phyloP scores from a whole-genome alignment of 2,113 vertebrate genomes.

The Athene noctua region DNA sequence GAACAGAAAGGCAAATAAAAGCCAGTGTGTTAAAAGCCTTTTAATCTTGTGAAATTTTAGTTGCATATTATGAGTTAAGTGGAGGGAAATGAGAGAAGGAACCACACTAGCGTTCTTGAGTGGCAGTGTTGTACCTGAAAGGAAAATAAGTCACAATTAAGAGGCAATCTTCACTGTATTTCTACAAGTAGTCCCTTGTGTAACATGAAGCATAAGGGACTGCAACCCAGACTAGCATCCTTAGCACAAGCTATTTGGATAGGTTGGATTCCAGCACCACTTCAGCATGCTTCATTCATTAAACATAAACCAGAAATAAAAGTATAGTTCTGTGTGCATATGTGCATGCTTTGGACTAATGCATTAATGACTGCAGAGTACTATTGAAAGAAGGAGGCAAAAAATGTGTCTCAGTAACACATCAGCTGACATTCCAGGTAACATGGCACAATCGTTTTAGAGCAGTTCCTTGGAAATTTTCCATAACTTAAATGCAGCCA shows the following conservation, averaged over 20 bases:
- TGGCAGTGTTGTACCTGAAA: neutral
- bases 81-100: neutral
- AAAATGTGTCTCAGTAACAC: fast-evolving
- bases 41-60: neutral
- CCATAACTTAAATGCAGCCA: fast-evolving
- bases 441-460: neutral
- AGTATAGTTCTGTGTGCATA: neutral
- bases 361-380: neutral
- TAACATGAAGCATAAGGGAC: neutral
- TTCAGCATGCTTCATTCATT: neutral
- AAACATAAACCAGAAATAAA: neutral
- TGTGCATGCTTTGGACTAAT: neutral
- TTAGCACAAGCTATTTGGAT: neutral
- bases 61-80: neutral
- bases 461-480: neutral
- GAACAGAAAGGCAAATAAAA: neutral
- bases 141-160: slow-evolving; percentile 25
- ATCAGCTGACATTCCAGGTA: neutral
- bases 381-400: neutral
- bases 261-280: neutral
- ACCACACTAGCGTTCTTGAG: neutral
- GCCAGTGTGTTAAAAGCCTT: neutral
- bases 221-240: neutral
- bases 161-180: neutral
- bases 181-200: slow-evolving; percentile 6